phyloP scores from a whole-genome alignment of 2,888 invertebrate genomes.

The Chesias legatella region DNA sequence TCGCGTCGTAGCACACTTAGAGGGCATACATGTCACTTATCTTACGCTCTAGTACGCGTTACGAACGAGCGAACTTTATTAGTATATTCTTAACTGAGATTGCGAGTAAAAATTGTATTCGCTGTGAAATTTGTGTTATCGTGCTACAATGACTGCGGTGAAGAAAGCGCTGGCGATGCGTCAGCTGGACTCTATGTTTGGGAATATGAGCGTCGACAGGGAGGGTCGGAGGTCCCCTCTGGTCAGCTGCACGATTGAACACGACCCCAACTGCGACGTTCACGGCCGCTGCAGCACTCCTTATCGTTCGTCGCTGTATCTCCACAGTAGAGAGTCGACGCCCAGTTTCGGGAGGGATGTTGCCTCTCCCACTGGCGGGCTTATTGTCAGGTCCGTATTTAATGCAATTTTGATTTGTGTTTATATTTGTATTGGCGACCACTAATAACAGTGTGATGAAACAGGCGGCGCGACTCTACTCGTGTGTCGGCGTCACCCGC shows the following conservation, averaged over 20 bases:
- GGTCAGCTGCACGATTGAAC: slow-evolving; percentile 78
- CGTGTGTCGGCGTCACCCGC: slow-evolving; percentile 79
- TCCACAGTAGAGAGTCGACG: slow-evolving; percentile 73
- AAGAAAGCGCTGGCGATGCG: slow-evolving; percentile 85
- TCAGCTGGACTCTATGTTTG: slow-evolving; percentile 86
- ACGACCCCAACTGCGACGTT: slow-evolving; percentile 84
- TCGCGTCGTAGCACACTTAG: slow-evolving; percentile 74
- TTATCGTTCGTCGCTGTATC: slow-evolving; percentile 67
- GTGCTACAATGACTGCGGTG: slow-evolving; percentile 68
- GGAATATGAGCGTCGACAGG: slow-evolving; percentile 81
- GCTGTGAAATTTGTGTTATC: slow-evolving; percentile 36
- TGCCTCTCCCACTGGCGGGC: slow-evolving; percentile 67
- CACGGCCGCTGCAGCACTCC: slow-evolving; percentile 81
- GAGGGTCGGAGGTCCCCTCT: slow-evolving; percentile 65
- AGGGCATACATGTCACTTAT: slow-evolving; percentile 72
- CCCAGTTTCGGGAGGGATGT: slow-evolving; percentile 81
- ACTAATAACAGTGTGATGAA: slow-evolving; percentile 35
- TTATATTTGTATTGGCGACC: not conserved
- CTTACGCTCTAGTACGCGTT: slow-evolving; percentile 45
- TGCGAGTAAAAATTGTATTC: slow-evolving; percentile 45
- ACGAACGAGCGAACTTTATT: slow-evolving; percentile 41
- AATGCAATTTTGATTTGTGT: not conserved
- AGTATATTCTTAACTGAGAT: slow-evolving; percentile 33
- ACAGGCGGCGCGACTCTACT: slow-evolving; percentile 81
- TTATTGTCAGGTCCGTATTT: slow-evolving; percentile 67